A percentile compares a stretch with the other conserved stretches of the same genome.
These are phyloP conservation scores for Hippasteria phrygiana DNA, from an alignment of 53 echinoderm and acorn worm species.

Conservation along the genomic window DNA sequence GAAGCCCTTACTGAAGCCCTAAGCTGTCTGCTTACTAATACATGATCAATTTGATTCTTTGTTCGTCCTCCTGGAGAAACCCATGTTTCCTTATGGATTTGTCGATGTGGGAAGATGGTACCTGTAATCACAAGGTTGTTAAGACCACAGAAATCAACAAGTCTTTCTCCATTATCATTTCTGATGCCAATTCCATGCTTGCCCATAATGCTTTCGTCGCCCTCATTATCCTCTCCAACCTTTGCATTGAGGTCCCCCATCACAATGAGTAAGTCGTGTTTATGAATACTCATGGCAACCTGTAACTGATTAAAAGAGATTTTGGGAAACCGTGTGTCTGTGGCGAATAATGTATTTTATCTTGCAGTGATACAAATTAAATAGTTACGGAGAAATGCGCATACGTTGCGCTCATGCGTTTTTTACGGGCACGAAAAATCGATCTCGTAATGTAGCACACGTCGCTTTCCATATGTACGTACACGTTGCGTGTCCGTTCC, in stretches of 20 bases:
- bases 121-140: constrained; percentile 58
- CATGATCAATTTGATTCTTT: constrained; percentile 62
- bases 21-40: constrained; percentile 47
- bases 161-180: constrained; percentile 38
- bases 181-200: constrained; percentile 33
- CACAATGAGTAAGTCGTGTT: too few species aligned
- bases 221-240: constrained; percentile 28
- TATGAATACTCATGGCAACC: too few species aligned
- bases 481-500: too few species aligned
- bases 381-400: too few species aligned
- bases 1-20: constrained; percentile 21
- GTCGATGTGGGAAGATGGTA: constrained; percentile 38
- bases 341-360: too few species aligned
- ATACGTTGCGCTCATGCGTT: too few species aligned
- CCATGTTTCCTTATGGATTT: constrained; percentile 52
- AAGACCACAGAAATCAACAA: constrained; percentile 33
- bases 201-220: constrained; percentile 48
- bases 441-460: too few species aligned
- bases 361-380: too few species aligned
- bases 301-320: too few species aligned
- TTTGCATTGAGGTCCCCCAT: constrained; percentile 66
- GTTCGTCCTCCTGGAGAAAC: constrained; percentile 48
- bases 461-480: too few species aligned
- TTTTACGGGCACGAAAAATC: too few species aligned
- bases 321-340: too few species aligned